Percentiles rank a stretch among this genome's conserved stretches.
phyloP scores from a whole-genome alignment of 2,113 vertebrate genomes.

The Gymnorhina tibicen region DNA sequence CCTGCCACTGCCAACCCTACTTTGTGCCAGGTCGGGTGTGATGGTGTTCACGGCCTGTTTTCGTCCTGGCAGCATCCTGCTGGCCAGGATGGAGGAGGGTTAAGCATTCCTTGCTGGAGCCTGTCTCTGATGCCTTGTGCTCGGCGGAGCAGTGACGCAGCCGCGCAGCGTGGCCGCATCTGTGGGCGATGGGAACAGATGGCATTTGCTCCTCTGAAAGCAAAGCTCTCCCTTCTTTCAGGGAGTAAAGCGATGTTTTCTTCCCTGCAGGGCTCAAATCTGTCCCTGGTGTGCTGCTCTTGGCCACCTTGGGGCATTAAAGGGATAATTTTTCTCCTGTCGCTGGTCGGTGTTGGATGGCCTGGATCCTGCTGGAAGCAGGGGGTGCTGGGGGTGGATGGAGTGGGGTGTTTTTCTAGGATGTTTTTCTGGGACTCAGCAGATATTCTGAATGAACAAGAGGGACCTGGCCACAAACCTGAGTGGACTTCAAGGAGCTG shows the following conservation, averaged over 20 bases:
- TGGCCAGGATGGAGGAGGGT: not conserved
- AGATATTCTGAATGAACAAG: not conserved
- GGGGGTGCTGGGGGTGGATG: not conserved
- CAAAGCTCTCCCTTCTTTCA: not conserved
- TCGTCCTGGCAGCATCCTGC: not conserved
- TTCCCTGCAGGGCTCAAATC: not conserved
- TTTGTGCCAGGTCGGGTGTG: fast-evolving
- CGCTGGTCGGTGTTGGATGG: not conserved
- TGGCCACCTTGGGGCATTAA: not conserved
- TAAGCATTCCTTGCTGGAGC: not conserved
- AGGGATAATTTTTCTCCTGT: not conserved
- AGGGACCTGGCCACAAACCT: not conserved
- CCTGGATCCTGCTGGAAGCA: not conserved
- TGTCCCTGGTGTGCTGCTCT: not conserved
- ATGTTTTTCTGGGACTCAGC: not conserved
- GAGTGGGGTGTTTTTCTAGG: fast-evolving
- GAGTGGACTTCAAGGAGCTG: not conserved
- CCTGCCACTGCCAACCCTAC: not conserved
- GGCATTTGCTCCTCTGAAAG: slow-evolving; percentile 18
- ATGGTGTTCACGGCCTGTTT: not conserved
- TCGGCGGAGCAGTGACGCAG: not conserved
- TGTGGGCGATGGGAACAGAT: slow-evolving; percentile 37
- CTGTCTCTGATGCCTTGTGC: not conserved
- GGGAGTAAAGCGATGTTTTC: not conserved
- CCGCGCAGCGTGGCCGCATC: not conserved